Evolutionary conservation across 2,888 invertebrate genomes (phyloP), one percentile per base, ranked within the genome.

Genomic region (Morinoia aosen): DNA sequence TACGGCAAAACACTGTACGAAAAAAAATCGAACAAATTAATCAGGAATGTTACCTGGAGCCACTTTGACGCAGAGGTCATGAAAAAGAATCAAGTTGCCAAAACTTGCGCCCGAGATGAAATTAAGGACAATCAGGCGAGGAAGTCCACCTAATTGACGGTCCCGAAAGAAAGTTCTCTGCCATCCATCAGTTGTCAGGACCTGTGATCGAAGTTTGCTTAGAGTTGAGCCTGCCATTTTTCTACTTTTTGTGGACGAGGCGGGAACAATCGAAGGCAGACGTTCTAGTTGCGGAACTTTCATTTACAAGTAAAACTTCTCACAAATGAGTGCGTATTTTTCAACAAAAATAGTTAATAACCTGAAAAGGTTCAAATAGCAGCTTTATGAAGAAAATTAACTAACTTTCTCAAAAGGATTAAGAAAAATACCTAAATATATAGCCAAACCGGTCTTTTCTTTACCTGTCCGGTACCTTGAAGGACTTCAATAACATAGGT

Each of bases 101-200:
- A 16, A 33, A 33, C 76, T 76, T 19, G 76, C 48, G 76, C 76
- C 76, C 76, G 25, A 76, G 76, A 76, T 76, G 76, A 76, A 76
- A 76, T 76, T 76, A 76, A 76, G 76, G 33, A 76, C 76, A 76
- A 76, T 76, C 76, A 76, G 76, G 76, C 76, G 76, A 76, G 76
- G 76, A 76, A 76, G 76, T 16, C 16, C 25, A 76, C 76, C 76
- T 76, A 76, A 76, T 76, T 33, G 76, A 76, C 76, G 33, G 76
- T 33, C 76, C 7, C 19, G 33, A 76, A 76, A 2, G 25, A 76
- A 76, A 76, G 76, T 76, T 76, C 76, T 19, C 33, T 10, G 7
- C 33, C 76, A 33, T 76, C 25, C 76, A 25, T 76, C 76, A 76
- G 76, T 33, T 76, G 76, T 76, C 76, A 33, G 25, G 76, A 25